A percentile compares a stretch with the other conserved stretches of the same genome.
phyloP scores from a whole-genome alignment of 37 sponge, comb jelly and placozoan species.

The Aphrocallistes beatrix region DNA sequence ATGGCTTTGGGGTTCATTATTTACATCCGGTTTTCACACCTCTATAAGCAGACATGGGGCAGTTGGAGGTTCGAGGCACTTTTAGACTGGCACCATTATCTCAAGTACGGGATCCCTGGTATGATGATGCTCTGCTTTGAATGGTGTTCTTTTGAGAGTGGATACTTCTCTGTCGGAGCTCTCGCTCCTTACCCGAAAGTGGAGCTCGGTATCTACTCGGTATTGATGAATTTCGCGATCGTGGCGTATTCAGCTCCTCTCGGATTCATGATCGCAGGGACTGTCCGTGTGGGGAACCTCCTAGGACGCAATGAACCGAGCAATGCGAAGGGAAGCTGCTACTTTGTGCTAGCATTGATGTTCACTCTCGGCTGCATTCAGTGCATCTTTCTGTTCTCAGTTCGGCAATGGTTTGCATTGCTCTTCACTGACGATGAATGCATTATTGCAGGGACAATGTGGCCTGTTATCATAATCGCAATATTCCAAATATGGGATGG shows the following conservation, averaged over 20 bases:
- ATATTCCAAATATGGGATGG: neutral
- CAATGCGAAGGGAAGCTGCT: neutral
- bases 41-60: constrained; percentile 1
- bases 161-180: neutral
- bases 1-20: neutral
- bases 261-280: neutral
- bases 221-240: neutral
- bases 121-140: constrained; percentile 18
- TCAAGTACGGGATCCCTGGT: constrained; percentile 6
- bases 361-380: neutral
- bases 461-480: neutral
- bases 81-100: neutral
- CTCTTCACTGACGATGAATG: neutral
- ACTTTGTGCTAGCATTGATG: neutral
- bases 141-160: constrained; percentile 24
- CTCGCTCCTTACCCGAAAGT: neutral
- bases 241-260: neutral
- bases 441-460: neutral
- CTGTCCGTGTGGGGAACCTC: constrained; percentile 15
- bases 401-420: neutral
- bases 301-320: neutral
- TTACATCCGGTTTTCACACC: neutral
- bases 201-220: constrained; percentile 7
- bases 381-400: neutral
- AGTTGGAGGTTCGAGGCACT: constrained; percentile 14